Base-by-base conservation (phyloP, 92 coral and sea anemone species). In the Diadumene lineata region DNA sequence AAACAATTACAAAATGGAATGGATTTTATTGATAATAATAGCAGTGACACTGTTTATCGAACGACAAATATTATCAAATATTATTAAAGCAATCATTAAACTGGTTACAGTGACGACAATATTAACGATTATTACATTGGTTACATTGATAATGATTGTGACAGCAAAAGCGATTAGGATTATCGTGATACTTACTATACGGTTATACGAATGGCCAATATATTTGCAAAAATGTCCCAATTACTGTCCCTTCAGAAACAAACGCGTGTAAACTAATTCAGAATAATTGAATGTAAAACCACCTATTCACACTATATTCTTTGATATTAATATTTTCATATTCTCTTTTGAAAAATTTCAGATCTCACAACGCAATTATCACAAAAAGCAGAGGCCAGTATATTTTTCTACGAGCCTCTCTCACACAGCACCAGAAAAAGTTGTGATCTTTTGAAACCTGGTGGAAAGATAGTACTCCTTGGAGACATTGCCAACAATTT, bases 401-500 rank as follows among this genome's bases (percentile, higher is more conserved):
- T 82, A 32, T 70, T 85, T 64, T 81, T 81, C 50, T 74, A 73
- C 74, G 67, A 69, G 31, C 81, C 78, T 58, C 50, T 60, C 34
- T 44, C 68, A 43, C 62, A 69, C 69, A 76, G 80, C 57, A 58
- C 69, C 11, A 77, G 43, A 60, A 61, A 70, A 53, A 76, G 80
- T 26, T 61, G 80, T 34, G 57, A 80, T 18, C 79, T 69, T 69
- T 69, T 87, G 18, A 83, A 80, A 43, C 67, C 67, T 0, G 74
- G 69, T 15, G 92, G 85, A 9, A 79, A 70, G 51, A 70, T 87
- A 18, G 56, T 83, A 21, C n/a, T 73, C 25, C 74, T 81, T 65
- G 74, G 84, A 48, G 77, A 76, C 25, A 26, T 51, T 31, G 31
- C 60, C 63, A 30, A 30, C 24, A 68, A 72, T 2, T 53, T 56